Conservation (phyloP, 2,113 vertebrate genomes). For the Heliornis fulica region DNA sequence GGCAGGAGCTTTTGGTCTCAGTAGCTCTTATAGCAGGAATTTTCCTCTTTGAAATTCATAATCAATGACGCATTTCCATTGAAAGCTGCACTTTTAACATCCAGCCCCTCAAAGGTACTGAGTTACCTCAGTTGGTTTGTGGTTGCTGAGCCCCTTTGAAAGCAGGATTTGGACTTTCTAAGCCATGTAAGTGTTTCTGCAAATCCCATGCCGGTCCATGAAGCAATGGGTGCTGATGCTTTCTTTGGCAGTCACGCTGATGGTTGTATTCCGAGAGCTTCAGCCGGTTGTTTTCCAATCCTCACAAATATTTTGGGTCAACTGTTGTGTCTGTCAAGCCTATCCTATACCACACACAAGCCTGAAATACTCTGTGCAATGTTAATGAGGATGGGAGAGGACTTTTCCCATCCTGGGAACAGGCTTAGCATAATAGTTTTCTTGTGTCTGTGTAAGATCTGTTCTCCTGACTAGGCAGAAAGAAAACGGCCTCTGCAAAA, state of each 20-base stretch:
- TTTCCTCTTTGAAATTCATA: neutral
- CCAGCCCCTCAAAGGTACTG: neutral
- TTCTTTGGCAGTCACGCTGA: constrained; percentile 25
- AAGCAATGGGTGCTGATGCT: neutral
- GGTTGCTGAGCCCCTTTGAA: constrained; percentile 6
- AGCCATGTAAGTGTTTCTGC: neutral
- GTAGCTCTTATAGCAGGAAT: neutral
- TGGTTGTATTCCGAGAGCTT: neutral
- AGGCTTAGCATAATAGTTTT: neutral
- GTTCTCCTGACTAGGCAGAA: neutral
- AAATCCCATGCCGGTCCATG: neutral
- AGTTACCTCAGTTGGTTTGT: neutral
- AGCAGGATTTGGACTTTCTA: neutral
- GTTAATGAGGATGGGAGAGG: constrained; percentile 31
- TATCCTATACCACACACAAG: neutral
- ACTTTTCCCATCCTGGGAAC: neutral
- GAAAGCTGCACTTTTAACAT: neutral
- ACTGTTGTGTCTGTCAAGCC: neutral
- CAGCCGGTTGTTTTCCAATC: neutral
- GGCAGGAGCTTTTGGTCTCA: neutral
- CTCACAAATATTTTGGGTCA: neutral
- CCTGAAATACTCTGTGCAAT: constrained; percentile 10
- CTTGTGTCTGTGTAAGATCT: neutral
- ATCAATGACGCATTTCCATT: neutral
- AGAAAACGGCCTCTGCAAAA: neutral